Conservation (phyloP, 2,113 vertebrate genomes). For the Scortum barcoo region DNA sequence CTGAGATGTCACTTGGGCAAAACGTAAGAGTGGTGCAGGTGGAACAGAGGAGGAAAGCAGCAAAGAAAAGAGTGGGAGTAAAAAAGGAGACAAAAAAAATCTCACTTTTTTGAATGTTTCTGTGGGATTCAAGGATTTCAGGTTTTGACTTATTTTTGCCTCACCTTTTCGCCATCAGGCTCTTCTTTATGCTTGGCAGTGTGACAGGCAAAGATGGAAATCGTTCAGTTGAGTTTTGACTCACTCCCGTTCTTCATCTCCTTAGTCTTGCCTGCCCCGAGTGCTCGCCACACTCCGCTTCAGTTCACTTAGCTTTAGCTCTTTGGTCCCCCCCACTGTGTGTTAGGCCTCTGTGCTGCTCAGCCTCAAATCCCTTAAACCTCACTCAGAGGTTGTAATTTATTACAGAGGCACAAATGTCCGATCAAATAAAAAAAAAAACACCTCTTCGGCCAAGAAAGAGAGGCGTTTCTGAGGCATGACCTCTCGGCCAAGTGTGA, state of each 20-base stretch:
- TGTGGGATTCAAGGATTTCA: constrained; percentile 3
- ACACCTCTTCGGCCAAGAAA: not conserved
- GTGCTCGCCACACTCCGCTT: constrained; percentile 5
- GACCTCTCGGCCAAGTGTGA: constrained; percentile 18
- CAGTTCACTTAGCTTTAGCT: not conserved
- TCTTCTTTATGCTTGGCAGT: not conserved
- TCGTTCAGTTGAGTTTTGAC: not conserved
- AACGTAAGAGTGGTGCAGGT: not conserved
- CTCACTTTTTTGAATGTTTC: not conserved
- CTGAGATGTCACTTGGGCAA: constrained; percentile 1
- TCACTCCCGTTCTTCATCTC: constrained; percentile 1
- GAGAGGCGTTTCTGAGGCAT: constrained; percentile 6
- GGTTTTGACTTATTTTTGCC: constrained; percentile 12
- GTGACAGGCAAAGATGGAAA: constrained; percentile 12
- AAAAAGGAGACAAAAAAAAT: not conserved
- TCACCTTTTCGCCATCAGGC: constrained; percentile 16
- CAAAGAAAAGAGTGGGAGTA: not conserved
- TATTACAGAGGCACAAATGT: constrained; percentile 10
- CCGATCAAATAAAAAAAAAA: constrained; percentile 23
- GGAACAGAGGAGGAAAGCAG: not conserved
- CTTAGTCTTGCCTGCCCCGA: not conserved
- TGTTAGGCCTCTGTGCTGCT: not conserved
- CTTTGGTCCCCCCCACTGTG: not conserved
- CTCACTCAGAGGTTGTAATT: constrained; percentile 22
- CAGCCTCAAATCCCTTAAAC: constrained; percentile 35